Evolutionary conservation across 2,113 vertebrate species (phyloP).

Genomic region (Muntiacus reevesi): DNA sequence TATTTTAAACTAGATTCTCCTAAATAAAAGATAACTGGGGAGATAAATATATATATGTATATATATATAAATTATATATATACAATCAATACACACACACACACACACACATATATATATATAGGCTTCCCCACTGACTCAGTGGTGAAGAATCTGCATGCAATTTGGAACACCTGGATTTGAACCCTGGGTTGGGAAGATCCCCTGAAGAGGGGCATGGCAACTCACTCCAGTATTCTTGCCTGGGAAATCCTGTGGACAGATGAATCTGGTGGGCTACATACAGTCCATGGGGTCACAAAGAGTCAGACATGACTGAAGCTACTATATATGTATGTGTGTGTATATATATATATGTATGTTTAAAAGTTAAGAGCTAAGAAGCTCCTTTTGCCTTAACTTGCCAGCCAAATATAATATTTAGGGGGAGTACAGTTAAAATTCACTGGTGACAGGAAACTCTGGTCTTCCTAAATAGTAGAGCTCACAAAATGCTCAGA

Average conservation of each 20-base stretch:
- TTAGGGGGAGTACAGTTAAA: not conserved
- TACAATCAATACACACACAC: not conserved
- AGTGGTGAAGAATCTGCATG: not conserved
- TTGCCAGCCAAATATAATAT: not conserved
- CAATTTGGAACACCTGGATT: accelerated
- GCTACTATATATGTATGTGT: not conserved
- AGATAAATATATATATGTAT: too few species aligned
- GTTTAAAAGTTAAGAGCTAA: not conserved
- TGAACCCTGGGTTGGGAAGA: not conserved
- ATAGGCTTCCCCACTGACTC: not conserved
- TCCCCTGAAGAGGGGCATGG: not conserved
- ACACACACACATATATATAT: not conserved
- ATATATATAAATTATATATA: not conserved
- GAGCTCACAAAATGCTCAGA: not conserved
- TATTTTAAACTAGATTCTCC: not conserved
- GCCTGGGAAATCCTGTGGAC: not conserved
- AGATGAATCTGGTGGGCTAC: not conserved
- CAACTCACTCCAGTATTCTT: not conserved
- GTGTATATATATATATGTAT: not conserved
- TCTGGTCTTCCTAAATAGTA: not conserved
- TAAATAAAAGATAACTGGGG: not conserved
- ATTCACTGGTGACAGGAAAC: accelerated
- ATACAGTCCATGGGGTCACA: not conserved
- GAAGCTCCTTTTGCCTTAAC: not conserved
- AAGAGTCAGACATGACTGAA: not conserved